phyloP scores from a whole-genome alignment of 2,113 vertebrate genomes.

The Ammodytes marinus region DNA sequence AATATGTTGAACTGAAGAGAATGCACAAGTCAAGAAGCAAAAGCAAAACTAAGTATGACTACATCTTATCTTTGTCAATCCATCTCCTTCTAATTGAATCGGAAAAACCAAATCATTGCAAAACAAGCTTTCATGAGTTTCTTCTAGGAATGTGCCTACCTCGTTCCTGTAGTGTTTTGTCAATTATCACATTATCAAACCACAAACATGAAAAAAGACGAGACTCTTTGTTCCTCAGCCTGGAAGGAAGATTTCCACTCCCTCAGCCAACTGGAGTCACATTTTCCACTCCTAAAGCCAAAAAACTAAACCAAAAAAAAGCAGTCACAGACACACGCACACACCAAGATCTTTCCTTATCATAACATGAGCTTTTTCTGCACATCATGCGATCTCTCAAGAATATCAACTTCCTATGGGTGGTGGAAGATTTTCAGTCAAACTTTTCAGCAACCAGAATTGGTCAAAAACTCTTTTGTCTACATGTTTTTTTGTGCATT shows the following conservation, averaged over 20 bases:
- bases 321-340: too few relatives aligned
- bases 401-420: too few relatives aligned
- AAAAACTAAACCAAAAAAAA: conserved; percentile 15
- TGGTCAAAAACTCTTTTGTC: too few relatives aligned
- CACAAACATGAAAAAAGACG: not conserved
- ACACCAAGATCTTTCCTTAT: conserved; percentile 2
- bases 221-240: conserved; percentile 32
- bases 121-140: too few relatives aligned
- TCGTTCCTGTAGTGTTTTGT: not conserved
- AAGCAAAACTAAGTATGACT: not conserved
- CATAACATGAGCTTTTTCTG: not conserved
- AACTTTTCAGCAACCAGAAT: not conserved
- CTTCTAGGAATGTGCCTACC: too few relatives aligned
- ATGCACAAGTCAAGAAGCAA: not conserved
- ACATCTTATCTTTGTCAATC: not conserved
- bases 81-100: too few relatives aligned
- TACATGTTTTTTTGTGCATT: too few relatives aligned
- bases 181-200: not conserved
- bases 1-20: not conserved
- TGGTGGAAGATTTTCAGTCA: not conserved
- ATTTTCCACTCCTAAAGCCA: conserved; percentile 59
- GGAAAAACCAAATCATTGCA: too few relatives aligned
- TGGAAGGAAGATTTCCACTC: conserved; percentile 30
- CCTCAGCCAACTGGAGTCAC: conserved; percentile 45
- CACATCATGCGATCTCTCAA: too few relatives aligned